Percentiles rank a stretch among this genome's conserved stretches.
phyloP scores from a whole-genome alignment of 2,888 invertebrate species.

The Coremacera marginata region DNA sequence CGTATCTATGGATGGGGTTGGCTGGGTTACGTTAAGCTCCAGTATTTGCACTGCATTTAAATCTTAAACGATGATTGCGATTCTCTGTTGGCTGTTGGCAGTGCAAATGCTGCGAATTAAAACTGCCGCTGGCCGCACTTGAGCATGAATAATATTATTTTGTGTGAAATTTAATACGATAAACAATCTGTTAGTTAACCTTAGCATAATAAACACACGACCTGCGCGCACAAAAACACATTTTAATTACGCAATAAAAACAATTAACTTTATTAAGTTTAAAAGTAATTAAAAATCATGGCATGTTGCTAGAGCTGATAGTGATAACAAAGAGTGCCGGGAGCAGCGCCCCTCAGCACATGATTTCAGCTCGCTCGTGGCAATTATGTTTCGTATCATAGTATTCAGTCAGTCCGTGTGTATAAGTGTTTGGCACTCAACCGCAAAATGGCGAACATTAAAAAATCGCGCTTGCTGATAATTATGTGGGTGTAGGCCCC shows the following conservation, averaged over 20 bases:
- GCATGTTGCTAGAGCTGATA: conserved; percentile 4
- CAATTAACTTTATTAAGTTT: conserved; percentile 44
- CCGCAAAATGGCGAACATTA: no score
- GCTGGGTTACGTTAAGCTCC: not conserved
- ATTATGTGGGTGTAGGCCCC: not conserved
- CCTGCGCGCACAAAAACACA: conserved; percentile 13
- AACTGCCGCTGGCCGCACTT: conserved; percentile 13
- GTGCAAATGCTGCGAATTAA: not conserved
- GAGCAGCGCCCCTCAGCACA: not conserved
- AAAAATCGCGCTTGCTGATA: not conserved
- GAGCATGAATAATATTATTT: conserved; percentile 26
- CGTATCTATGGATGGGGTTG: no score
- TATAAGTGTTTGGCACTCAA: no score
- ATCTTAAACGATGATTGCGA: not conserved
- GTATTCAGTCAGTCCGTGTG: not conserved
- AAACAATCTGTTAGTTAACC: conserved; percentile 36
- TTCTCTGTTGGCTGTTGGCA: not conserved
- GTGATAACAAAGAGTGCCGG: not conserved
- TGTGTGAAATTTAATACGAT: conserved; percentile 33
- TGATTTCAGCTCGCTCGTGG: not conserved
- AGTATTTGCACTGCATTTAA: not conserved
- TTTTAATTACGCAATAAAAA: conserved; percentile 47
- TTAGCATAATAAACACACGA: conserved; percentile 34
- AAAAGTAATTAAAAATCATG: conserved; percentile 35
- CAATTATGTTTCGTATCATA: not conserved